A percentile compares a stretch with the other conserved stretches of the same genome.
Conservation (phyloP, 2,113 vertebrate genomes). For the Colossoma macropomum region DNA sequence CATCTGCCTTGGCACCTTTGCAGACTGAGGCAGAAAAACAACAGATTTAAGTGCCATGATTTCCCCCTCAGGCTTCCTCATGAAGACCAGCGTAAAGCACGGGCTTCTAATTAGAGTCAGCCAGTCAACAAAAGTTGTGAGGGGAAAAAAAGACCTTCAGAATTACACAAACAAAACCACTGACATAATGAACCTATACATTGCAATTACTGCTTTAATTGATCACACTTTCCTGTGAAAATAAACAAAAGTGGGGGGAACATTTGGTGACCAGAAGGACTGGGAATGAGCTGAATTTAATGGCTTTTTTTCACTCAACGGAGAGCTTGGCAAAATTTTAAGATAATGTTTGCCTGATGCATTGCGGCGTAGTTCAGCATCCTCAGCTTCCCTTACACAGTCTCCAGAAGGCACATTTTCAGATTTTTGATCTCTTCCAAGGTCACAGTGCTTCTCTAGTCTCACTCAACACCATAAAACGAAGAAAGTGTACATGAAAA, state of each 20-base stretch:
- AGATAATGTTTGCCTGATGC: slow-evolving; percentile 58
- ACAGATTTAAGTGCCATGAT: slow-evolving; percentile 10
- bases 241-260: slow-evolving; percentile 45
- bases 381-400: background rate
- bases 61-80: background rate
- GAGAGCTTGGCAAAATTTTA: slow-evolving; percentile 29
- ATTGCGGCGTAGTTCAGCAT: slow-evolving; percentile 19
- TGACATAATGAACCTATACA: slow-evolving; percentile 43
- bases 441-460: background rate
- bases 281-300: slow-evolving; percentile 54
- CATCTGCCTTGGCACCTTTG: slow-evolving; percentile 96
- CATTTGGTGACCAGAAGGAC: slow-evolving; percentile 65
- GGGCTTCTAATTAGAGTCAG: slow-evolving; percentile 48
- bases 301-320: slow-evolving; percentile 45
- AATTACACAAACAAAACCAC: slow-evolving; percentile 51
- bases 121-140: background rate
- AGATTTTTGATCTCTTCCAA: slow-evolving; percentile 2
- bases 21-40: slow-evolving; percentile 80
- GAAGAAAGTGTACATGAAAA: background rate
- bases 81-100: slow-evolving; percentile 33
- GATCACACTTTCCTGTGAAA: slow-evolving; percentile 47
- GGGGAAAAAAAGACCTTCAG: slow-evolving; percentile 28
- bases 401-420: slow-evolving; percentile 29
- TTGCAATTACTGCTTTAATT: slow-evolving; percentile 57
- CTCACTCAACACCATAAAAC: slow-evolving; percentile 50